phyloP scores from a whole-genome alignment of 1,140 invertebrate species.

The Bombus difficillimus region DNA sequence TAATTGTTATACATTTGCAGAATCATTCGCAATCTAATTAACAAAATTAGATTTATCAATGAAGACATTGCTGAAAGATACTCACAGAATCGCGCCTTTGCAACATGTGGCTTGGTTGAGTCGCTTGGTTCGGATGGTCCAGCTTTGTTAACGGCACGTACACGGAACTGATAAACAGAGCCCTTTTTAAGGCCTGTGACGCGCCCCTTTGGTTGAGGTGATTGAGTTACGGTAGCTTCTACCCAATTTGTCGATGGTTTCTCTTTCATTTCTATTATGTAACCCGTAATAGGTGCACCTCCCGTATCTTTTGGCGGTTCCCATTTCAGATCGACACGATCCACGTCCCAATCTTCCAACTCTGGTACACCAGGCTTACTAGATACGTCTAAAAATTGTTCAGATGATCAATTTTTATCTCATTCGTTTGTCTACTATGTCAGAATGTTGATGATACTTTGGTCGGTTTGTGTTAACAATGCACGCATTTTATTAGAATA shows the following conservation, averaged over 20 bases:
- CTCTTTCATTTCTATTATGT: constrained; percentile 98
- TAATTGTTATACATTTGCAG: too few relatives aligned
- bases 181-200: constrained; percentile 95
- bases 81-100: constrained; percentile 95
- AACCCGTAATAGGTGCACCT: constrained; percentile 97
- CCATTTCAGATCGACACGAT: constrained; percentile 97
- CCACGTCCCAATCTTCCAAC: constrained; percentile 96
- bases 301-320: constrained; percentile 93
- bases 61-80: constrained; percentile 45
- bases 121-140: constrained; percentile 95
- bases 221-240: constrained; percentile 91
- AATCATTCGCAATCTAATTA: too few relatives aligned
- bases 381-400: constrained; percentile 86
- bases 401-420: neutral
- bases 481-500: too few relatives aligned
- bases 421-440: neutral
- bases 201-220: constrained; percentile 90
- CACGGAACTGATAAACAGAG: constrained; percentile 96
- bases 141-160: constrained; percentile 96
- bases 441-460: too few relatives aligned
- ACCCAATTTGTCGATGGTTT: constrained; percentile 95
- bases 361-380: constrained; percentile 94
- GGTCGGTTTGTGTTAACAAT: too few relatives aligned
- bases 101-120: constrained; percentile 92
- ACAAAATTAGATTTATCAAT: neutral